Evolutionary conservation across 2,888 invertebrate genomes (phyloP), one percentile per base, ranked within the genome.

Genomic region (Ferdinandea cuprea): DNA sequence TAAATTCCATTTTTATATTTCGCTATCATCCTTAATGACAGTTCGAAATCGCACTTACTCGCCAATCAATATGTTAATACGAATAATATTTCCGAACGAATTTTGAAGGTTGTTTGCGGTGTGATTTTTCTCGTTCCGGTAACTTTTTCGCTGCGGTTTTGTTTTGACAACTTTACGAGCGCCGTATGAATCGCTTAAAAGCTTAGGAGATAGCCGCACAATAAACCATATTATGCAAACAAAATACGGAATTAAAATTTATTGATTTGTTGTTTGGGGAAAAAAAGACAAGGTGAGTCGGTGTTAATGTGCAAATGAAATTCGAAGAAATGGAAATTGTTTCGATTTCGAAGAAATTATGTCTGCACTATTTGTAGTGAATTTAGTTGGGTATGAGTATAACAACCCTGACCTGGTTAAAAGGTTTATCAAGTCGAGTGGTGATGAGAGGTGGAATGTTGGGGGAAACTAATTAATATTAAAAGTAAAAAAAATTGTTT

Each of bases 181-280:
- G 61, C 73, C 73, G 52, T 46, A 56, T 79, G 52, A 65, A 73
- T 73, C 73, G 54, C 17, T 68, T 65, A 59, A 44, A 52, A 54
- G 46, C 35, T 58, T 19, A 35, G 19, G 19, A 15, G 42, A 48
- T 59, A 21, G 8, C 46, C 30, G n/a, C n/a, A n/a, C n/a, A n/a
- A n/a, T n/a, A n/a, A n/a, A n/a, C n/a, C n/a, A n/a, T 68, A 30
- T 37, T 37, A 28, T 15, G 28, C 11, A 42, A 58, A 28, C 42
- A 52, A 35, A 6, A 2, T 42, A n/a, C 42, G 42, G 8, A 42
- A 42, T 9, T 8, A 9, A 58, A 61, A 68, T 59, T 59, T 68
- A 68, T 76, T 30, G 68, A 69, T 61, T 76, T 52, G 25, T 52
- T 65, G 50, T 52, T 19, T 13, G 25, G 6, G 13, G n/a, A n/a